Evolutionary conservation across 2,888 invertebrate genomes (phyloP).

Genomic region (Disparrhopalites patrizii): DNA sequence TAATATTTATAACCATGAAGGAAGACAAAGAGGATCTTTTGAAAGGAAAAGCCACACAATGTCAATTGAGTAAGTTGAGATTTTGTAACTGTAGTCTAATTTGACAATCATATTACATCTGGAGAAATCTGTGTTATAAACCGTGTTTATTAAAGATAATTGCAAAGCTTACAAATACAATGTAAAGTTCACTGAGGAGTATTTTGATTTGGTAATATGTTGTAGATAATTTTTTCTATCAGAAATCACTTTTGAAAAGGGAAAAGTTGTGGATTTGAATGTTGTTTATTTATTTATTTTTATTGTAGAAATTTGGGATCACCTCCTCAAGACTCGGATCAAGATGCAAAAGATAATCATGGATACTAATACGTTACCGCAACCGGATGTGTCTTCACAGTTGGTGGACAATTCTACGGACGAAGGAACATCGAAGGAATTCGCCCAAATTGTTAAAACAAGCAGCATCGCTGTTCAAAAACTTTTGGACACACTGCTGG

Average conservation of each 20-base stretch:
- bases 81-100: not conserved
- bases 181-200: not conserved
- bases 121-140: too few species aligned
- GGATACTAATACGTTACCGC: slow-evolving; percentile 74
- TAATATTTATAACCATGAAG: slow-evolving; percentile 13
- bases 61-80: slow-evolving; percentile 50
- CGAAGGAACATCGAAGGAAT: not conserved
- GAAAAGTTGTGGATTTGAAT: not conserved
- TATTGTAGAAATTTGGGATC: slow-evolving; percentile 64
- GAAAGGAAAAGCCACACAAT: slow-evolving; percentile 51
- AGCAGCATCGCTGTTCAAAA: slow-evolving; percentile 58
- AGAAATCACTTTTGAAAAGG: not conserved
- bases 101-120: too few species aligned
- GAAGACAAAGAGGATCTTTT: slow-evolving; percentile 51
- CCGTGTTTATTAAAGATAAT: too few species aligned
- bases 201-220: not conserved
- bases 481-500: slow-evolving; percentile 58
- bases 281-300: not conserved
- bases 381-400: slow-evolving; percentile 56
- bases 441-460: slow-evolving; percentile 51
- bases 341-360: slow-evolving; percentile 76
- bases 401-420: slow-evolving; percentile 35
- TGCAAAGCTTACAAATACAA: too few species aligned
- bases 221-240: not conserved
- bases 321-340: slow-evolving; percentile 77